These are phyloP conservation scores for Prenolepis imparis DNA, from an alignment of 2,888 invertebrate species.

Conservation along the genomic window DNA sequence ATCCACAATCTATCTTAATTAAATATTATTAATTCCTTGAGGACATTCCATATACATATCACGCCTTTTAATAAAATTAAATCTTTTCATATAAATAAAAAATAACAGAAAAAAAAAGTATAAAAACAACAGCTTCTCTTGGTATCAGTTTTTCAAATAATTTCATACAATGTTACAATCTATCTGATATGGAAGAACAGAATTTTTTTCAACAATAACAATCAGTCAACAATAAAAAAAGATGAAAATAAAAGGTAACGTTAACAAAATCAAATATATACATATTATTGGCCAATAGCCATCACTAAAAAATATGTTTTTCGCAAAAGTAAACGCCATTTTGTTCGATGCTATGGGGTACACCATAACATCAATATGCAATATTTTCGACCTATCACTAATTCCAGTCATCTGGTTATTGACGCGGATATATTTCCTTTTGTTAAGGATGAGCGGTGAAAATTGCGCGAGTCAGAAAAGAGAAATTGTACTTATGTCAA, in stretches of 20 bases:
- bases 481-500: constrained; percentile 12
- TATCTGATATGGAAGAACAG: not conserved
- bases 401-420: constrained; percentile 23
- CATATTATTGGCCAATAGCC: not conserved
- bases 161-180: not conserved
- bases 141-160: not conserved
- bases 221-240: constrained; percentile 29
- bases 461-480: not conserved
- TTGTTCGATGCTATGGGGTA: constrained; percentile 7
- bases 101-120: not conserved
- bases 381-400: constrained; percentile 32
- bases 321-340: constrained; percentile 4
- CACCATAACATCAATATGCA: not conserved
- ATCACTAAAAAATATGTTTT: constrained; percentile 24
- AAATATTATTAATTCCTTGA: not conserved
- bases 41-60: not conserved
- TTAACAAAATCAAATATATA: not conserved
- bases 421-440: not conserved
- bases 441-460: not conserved
- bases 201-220: constrained; percentile 1
- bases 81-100: not conserved
- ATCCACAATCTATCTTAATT: not conserved
- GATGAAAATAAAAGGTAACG: not conserved
- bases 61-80: not conserved
- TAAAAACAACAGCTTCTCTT: not conserved